Conservation (phyloP, 2,888 invertebrate genomes). For the Volucella inflata region DNA sequence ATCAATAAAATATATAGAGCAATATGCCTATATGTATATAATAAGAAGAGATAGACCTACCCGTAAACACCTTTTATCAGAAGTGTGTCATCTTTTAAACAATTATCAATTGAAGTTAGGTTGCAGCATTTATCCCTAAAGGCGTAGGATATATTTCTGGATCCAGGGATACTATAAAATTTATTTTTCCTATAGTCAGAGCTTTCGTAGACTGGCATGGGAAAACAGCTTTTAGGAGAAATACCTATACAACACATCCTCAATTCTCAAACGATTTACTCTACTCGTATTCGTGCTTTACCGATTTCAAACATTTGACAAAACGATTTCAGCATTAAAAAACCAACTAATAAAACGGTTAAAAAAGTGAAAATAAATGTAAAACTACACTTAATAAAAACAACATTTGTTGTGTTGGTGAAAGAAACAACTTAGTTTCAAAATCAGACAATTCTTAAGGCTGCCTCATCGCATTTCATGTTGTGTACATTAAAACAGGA, state of each 20-base stretch:
- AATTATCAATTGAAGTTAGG: constrained; percentile 44
- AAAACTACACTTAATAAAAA: constrained; percentile 45
- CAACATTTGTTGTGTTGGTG: constrained; percentile 58
- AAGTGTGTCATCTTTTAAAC: constrained; percentile 56
- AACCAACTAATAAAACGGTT: constrained; percentile 31
- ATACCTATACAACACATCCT: neutral
- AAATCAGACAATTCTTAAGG: constrained; percentile 65
- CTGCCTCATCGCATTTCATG: constrained; percentile 52
- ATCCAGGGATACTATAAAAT: constrained; percentile 49
- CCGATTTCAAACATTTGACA: constrained; percentile 16
- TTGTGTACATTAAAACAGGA: constrained; percentile 64
- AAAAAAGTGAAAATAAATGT: constrained; percentile 52
- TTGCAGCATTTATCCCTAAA: constrained; percentile 36
- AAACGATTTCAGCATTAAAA: constrained; percentile 32
- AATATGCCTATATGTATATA: constrained; percentile 17
- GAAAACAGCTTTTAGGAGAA: constrained; percentile 49
- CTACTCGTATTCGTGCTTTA: constrained; percentile 24
- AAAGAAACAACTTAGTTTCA: constrained; percentile 60
- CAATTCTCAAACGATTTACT: constrained; percentile 35
- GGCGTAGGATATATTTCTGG: constrained; percentile 57
- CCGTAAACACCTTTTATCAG: neutral
- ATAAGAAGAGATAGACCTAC: neutral
- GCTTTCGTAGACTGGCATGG: constrained; percentile 33
- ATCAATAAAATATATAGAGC: constrained; percentile 14
- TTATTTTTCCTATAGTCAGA: constrained; percentile 1